phyloP scores from a whole-genome alignment of 2,797 vertebrate genomes.

The Triplophysa bombifrons region DNA sequence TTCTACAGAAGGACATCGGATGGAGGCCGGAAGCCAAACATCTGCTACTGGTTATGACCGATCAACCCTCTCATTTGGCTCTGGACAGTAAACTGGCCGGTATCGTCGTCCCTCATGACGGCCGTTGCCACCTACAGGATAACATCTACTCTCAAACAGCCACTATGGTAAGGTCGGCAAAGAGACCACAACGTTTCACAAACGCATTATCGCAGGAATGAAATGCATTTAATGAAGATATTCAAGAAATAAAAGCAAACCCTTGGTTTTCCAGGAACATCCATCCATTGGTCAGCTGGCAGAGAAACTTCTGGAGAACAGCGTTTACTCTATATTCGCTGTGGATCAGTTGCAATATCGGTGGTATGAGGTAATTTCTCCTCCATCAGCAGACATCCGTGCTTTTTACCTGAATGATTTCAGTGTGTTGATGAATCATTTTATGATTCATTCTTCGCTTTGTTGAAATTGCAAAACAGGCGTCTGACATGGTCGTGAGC shows the following conservation, averaged over 20 bases:
- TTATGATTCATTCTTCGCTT: too few species aligned
- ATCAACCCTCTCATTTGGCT: slow-evolving; percentile 97
- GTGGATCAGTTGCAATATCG: slow-evolving; percentile 91
- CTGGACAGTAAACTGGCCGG: slow-evolving; percentile 95
- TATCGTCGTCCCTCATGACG: slow-evolving; percentile 92
- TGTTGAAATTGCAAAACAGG: too few species aligned
- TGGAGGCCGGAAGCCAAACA: slow-evolving; percentile 94
- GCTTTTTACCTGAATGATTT: neutral
- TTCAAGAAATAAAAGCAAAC: neutral
- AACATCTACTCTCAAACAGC: slow-evolving; percentile 88
- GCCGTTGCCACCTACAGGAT: slow-evolving; percentile 91
- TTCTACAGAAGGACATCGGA: slow-evolving; percentile 84
- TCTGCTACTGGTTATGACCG: slow-evolving; percentile 94
- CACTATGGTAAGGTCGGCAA: slow-evolving; percentile 83
- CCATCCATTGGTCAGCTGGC: slow-evolving; percentile 91
- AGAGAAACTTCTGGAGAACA: slow-evolving; percentile 91
- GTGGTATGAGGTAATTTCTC: slow-evolving; percentile 93
- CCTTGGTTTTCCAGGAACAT: slow-evolving; percentile 81
- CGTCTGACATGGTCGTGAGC: too few species aligned
- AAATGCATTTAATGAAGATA: too few species aligned
- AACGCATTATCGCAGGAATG: neutral
- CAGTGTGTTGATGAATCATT: too few species aligned
- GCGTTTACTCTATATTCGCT: slow-evolving; percentile 93
- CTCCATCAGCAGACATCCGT: neutral
- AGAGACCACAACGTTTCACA: neutral